Percentiles rank a stretch among this genome's conserved stretches.
These are phyloP conservation scores for Leptinotarsa juncta DNA, from an alignment of 2,888 invertebrate genomes.

Conservation along the genomic window DNA sequence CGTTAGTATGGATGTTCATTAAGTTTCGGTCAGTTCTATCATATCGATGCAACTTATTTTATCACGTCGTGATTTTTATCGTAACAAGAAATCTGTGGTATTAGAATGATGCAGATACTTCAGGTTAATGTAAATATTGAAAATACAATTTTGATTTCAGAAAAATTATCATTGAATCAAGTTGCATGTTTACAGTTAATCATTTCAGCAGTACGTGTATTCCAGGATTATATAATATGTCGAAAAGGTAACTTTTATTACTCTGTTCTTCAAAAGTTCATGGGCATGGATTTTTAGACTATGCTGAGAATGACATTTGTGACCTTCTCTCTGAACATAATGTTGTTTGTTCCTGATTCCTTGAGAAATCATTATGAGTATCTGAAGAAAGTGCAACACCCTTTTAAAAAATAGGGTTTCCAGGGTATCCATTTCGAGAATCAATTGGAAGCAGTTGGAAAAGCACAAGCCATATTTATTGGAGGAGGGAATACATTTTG, in stretches of 20 bases:
- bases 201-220: neutral
- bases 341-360: conserved; percentile 84
- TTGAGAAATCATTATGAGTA: conserved; percentile 75
- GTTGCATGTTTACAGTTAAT: neutral
- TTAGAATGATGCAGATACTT: no score
- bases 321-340: conserved; percentile 73
- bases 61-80: no score
- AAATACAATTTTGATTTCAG: neutral
- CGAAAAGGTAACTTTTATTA: conserved; percentile 70
- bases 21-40: no score
- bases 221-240: conserved; percentile 25
- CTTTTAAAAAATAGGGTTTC: conserved; percentile 75
- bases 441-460: conserved; percentile 70
- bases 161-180: neutral
- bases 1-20: no score
- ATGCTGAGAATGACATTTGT: conserved; percentile 74
- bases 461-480: conserved; percentile 78
- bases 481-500: conserved; percentile 88
- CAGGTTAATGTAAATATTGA: no score
- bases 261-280: conserved; percentile 79
- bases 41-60: no score
- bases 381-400: conserved; percentile 70
- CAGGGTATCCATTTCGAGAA: conserved; percentile 74
- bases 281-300: conserved; percentile 75
- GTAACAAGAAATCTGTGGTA: no score